Percentiles rank a stretch among this genome's conserved stretches.
These are phyloP conservation scores for Ciconia nigra DNA, from an alignment of 2,797 vertebrate species.

Conservation along the genomic window DNA sequence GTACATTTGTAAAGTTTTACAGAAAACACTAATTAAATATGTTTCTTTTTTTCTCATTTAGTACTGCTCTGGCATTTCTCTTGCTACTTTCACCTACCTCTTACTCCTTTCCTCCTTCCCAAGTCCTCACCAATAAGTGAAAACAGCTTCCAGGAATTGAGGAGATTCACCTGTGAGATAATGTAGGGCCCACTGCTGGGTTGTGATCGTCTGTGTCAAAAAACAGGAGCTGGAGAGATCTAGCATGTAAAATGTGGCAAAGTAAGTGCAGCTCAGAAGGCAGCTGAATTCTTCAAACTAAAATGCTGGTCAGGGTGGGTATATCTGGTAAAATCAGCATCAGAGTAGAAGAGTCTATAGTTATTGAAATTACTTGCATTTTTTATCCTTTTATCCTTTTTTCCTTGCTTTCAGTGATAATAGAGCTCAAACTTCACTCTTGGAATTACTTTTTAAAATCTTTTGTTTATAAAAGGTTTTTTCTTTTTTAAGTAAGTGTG, in stretches of 20 bases:
- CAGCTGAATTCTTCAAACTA: neutral
- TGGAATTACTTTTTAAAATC: neutral
- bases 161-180: neutral
- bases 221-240: neutral
- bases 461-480: neutral
- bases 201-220: neutral
- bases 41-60: conserved; percentile 64
- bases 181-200: neutral
- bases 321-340: neutral
- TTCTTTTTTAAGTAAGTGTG: neutral
- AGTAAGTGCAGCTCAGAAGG: neutral
- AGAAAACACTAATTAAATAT: conserved; percentile 65
- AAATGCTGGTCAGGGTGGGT: neutral
- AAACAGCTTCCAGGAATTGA: neutral
- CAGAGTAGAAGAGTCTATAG: neutral
- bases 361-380: neutral
- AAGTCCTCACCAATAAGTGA: neutral
- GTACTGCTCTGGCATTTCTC: neutral
- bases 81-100: neutral
- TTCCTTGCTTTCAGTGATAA: neutral
- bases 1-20: conserved; percentile 77
- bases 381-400: neutral
- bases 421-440: neutral
- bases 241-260: neutral
- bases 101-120: neutral